phyloP scores from a whole-genome alignment of 1,140 invertebrate species.

The Liolophura sinensis region DNA sequence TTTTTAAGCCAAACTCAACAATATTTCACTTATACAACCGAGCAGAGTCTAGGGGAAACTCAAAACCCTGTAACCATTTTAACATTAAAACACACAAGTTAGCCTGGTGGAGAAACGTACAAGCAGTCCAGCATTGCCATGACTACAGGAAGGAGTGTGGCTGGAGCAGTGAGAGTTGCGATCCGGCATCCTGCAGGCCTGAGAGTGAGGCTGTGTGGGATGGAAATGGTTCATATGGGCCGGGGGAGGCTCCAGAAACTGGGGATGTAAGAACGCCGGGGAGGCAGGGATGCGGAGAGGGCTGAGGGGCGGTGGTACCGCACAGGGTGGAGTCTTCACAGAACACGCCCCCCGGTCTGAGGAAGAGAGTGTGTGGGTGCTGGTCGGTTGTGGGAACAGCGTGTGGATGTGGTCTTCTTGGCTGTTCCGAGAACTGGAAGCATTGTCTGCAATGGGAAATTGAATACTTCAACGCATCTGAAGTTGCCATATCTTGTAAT shows the following conservation, averaged over 20 bases:
- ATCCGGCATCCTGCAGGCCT: background rate
- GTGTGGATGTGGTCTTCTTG: conserved; percentile 18
- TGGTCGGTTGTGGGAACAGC: conserved; percentile 21
- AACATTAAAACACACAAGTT: too few relatives aligned
- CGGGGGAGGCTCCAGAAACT: conserved; percentile 71
- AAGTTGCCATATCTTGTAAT: too few relatives aligned
- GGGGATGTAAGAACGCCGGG: conserved; percentile 27
- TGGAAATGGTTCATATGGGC: conserved; percentile 41
- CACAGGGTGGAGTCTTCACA: conserved; percentile 10
- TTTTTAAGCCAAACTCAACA: too few relatives aligned
- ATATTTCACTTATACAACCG: too few relatives aligned
- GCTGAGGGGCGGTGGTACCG: conserved; percentile 14
- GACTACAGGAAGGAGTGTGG: too few relatives aligned
- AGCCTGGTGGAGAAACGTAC: too few relatives aligned
- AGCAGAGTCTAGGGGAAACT: too few relatives aligned
- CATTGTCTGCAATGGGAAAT: too few relatives aligned
- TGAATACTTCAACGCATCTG: too few relatives aligned
- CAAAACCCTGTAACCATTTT: too few relatives aligned
- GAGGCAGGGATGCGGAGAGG: conserved; percentile 60
- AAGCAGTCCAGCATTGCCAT: too few relatives aligned
- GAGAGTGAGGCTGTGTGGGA: background rate
- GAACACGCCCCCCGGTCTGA: conserved; percentile 3
- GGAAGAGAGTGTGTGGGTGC: conserved; percentile 21
- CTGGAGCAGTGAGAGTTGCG: conserved; percentile 24
- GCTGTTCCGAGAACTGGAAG: background rate